Percentiles rank a stretch among this genome's conserved stretches.
These are phyloP conservation scores for Channa maculata DNA, from an alignment of 2,113 vertebrate species.

Conservation along the genomic window DNA sequence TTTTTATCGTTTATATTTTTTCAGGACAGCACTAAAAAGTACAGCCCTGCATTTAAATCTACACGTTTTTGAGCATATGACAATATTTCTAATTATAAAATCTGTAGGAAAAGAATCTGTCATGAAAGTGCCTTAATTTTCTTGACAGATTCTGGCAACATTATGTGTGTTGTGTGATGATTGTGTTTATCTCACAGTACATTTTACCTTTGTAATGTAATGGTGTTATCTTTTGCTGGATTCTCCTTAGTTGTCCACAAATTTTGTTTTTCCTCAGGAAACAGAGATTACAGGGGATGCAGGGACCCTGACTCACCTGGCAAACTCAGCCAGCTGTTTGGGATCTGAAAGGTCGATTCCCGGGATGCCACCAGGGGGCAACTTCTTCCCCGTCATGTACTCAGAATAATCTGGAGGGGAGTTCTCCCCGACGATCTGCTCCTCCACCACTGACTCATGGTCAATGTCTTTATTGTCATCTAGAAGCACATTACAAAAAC, in stretches of 20 bases:
- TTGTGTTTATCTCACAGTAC: neutral
- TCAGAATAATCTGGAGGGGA: slow-evolving; percentile 98
- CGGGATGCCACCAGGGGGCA: slow-evolving; percentile 97
- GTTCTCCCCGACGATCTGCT: slow-evolving; percentile 98
- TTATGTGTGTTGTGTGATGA: neutral
- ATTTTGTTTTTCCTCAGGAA: neutral
- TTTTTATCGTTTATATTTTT: too few species aligned
- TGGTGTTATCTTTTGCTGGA: too few species aligned
- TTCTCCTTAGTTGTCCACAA: neutral
- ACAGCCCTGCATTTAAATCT: too few species aligned
- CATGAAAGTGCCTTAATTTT: neutral
- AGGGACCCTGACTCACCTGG: slow-evolving; percentile 86
- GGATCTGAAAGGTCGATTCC: slow-evolving; percentile 99
- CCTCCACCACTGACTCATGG: slow-evolving; percentile 90
- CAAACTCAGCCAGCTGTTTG: slow-evolving; percentile 98
- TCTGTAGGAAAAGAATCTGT: too few species aligned
- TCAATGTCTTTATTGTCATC: slow-evolving; percentile 99
- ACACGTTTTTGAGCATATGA: too few species aligned
- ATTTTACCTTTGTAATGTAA: neutral
- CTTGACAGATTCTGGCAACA: neutral
- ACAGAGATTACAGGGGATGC: neutral
- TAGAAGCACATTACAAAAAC: slow-evolving; percentile 85
- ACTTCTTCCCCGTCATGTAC: slow-evolving; percentile 99
- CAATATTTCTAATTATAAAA: too few species aligned
- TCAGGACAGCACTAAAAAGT: too few species aligned